These are phyloP conservation scores for Drosophila rufa DNA, from an alignment of 1,140 invertebrate genomes.

Conservation along the genomic window DNA sequence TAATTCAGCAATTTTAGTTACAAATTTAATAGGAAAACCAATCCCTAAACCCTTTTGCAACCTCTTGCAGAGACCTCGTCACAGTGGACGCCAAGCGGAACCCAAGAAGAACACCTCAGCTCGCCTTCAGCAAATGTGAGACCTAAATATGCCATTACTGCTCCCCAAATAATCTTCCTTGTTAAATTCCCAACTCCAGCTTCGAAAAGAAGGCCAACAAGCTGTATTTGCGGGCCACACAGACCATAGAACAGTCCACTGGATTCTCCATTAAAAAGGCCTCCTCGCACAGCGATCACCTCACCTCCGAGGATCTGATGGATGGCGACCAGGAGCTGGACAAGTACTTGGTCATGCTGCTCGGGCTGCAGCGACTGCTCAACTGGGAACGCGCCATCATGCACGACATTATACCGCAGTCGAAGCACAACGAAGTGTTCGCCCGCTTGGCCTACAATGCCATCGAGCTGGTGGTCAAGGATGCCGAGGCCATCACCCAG, in stretches of 20 bases:
- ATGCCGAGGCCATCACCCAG: slow-evolving; percentile 89
- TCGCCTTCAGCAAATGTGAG: slow-evolving; percentile 81
- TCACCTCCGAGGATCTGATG: slow-evolving; percentile 88
- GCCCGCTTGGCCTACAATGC: slow-evolving; percentile 93
- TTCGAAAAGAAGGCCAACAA: slow-evolving; percentile 95
- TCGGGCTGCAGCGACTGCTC: slow-evolving; percentile 94
- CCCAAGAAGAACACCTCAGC: slow-evolving; percentile 83
- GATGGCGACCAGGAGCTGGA: slow-evolving; percentile 94
- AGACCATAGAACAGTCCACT: slow-evolving; percentile 91
- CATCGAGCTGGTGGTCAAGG: slow-evolving; percentile 91
- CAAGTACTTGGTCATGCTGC: slow-evolving; percentile 93
- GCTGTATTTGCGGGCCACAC: slow-evolving; percentile 93
- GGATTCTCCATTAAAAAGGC: slow-evolving; percentile 87
- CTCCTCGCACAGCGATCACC: slow-evolving; percentile 81
- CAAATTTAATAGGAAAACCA: not conserved
- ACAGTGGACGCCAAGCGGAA: slow-evolving; percentile 73
- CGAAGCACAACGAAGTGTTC: slow-evolving; percentile 93
- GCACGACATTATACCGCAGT: slow-evolving; percentile 92
- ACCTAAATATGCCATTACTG: not conserved
- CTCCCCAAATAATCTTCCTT: not conserved
- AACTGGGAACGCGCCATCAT: slow-evolving; percentile 94
- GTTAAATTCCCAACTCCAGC: slow-evolving; percentile 76
- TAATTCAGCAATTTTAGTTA: not conserved
- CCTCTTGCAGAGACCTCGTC: slow-evolving; percentile 69
- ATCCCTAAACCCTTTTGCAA: not conserved